phyloP scores from a whole-genome alignment of 2,797 vertebrate genomes.

The Cercopithecus mitis region DNA sequence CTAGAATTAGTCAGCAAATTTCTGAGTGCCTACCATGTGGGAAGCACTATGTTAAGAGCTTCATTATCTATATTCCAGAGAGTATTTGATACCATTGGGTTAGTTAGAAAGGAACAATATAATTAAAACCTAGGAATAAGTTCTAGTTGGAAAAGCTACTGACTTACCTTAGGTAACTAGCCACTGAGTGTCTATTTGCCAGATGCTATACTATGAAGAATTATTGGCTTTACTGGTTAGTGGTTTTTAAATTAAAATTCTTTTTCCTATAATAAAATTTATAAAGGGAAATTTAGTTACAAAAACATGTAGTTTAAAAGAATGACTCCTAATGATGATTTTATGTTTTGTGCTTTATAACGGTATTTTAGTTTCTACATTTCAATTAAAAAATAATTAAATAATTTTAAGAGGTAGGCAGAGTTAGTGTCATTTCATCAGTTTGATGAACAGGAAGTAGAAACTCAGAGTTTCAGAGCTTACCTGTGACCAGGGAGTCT shows the following conservation, averaged over 20 bases:
- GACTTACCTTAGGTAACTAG: neutral
- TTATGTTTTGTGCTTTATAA: neutral
- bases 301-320: slow-evolving; percentile 16
- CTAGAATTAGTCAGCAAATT: neutral
- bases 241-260: neutral
- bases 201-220: neutral
- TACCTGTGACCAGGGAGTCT: neutral
- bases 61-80: neutral
- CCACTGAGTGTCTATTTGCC: neutral
- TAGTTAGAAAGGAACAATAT: neutral
- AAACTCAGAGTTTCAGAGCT: neutral
- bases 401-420: neutral
- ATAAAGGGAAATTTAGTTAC: neutral
- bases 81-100: neutral
- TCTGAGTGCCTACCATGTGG: neutral
- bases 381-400: slow-evolving; percentile 26
- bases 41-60: neutral
- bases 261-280: neutral
- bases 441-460: neutral
- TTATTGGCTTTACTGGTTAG: neutral
- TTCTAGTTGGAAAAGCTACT: neutral
- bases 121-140: neutral
- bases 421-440: neutral
- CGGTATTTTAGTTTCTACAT: slow-evolving; percentile 19
- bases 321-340: neutral